Evolutionary conservation across 1,140 invertebrate species (phyloP).

Genomic region (Atta cephalotes): DNA sequence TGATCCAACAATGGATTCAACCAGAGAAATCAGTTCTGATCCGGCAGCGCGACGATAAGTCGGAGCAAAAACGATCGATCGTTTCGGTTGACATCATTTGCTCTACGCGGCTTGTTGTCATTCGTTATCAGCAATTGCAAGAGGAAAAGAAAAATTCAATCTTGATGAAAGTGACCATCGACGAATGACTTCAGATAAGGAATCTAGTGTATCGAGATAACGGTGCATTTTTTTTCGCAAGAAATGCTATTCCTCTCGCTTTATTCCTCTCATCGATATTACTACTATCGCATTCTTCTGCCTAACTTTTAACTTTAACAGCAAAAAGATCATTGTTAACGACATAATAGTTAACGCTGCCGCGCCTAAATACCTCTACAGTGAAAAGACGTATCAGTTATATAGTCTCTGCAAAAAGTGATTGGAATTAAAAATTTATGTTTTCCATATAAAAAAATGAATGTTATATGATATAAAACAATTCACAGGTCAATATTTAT

Average conservation of each 20-base stretch:
- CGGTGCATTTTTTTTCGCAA: background rate
- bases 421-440: no score
- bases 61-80: slow-evolving; percentile 49
- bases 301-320: background rate
- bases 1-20: background rate
- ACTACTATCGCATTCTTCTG: background rate
- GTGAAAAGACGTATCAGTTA: no score
- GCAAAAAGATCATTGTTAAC: background rate
- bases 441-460: no score
- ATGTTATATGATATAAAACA: no score
- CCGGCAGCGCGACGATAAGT: slow-evolving; percentile 4
- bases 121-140: slow-evolving; percentile 68
- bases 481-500: no score
- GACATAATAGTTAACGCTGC: background rate
- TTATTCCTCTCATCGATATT: background rate
- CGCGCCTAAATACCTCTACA: background rate
- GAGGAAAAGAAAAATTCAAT: slow-evolving; percentile 61
- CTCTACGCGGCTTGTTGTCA: slow-evolving; percentile 19
- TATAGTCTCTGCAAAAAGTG: no score
- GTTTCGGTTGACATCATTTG: slow-evolving; percentile 44
- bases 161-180: slow-evolving; percentile 66
- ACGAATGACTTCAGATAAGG: slow-evolving; percentile 19
- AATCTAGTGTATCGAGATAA: slow-evolving; percentile 19
- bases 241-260: background rate
- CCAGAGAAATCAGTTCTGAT: slow-evolving; percentile 66